Percentiles rank a stretch among this genome's conserved stretches.
phyloP scores from a whole-genome alignment of 2,888 invertebrate species.

The Anthophora plumipes region DNA sequence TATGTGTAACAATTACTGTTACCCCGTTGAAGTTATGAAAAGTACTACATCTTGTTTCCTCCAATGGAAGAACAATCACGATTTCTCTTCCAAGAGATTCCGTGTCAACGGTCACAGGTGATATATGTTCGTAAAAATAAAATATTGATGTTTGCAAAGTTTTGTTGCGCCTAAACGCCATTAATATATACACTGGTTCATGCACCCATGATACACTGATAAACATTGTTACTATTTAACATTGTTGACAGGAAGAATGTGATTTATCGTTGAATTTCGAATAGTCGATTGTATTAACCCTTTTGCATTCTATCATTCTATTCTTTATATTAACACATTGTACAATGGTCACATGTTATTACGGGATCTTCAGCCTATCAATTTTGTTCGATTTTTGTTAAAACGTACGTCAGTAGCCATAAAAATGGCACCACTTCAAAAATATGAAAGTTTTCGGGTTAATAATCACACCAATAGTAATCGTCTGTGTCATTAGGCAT shows the following conservation, averaged over 20 bases:
- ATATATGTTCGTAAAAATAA: neutral
- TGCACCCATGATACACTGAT: neutral
- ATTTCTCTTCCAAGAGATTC: neutral
- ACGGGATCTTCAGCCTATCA: too few relatives aligned
- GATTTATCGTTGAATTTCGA: too few relatives aligned
- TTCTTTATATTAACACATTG: too few relatives aligned
- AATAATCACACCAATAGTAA: too few relatives aligned
- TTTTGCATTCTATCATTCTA: too few relatives aligned
- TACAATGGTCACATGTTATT: too few relatives aligned
- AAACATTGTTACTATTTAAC: neutral
- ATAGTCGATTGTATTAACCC: too few relatives aligned
- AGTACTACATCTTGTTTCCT: conserved; percentile 10
- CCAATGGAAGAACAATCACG: neutral
- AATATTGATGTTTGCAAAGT: neutral
- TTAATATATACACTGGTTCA: neutral
- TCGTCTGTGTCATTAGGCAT: too few relatives aligned
- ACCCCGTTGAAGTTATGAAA: neutral
- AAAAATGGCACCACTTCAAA: too few relatives aligned
- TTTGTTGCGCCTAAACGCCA: neutral
- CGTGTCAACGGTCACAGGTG: neutral
- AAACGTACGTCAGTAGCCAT: too few relatives aligned
- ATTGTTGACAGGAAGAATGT: neutral
- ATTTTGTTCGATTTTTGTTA: too few relatives aligned
- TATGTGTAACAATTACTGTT: conserved; percentile 47
- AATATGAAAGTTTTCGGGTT: too few relatives aligned